Percentiles rank a stretch among this genome's conserved stretches.
Evolutionary conservation across 2,797 vertebrate species (phyloP).

Genomic region (Betta splendens): DNA sequence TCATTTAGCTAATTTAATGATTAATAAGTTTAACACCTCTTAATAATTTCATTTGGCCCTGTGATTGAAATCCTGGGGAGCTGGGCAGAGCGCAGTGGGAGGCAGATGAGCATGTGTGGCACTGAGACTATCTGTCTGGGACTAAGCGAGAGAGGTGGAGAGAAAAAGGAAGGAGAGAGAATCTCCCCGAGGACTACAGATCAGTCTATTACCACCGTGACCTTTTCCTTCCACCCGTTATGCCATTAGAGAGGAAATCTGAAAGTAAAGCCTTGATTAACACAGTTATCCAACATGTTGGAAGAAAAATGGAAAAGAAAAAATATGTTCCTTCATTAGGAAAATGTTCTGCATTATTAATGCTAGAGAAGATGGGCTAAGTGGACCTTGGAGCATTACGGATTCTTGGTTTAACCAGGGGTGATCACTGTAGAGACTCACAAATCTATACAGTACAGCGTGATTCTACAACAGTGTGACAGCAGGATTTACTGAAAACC

Average conservation of each 20-base stretch:
- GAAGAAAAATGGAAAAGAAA: conserved; percentile 78
- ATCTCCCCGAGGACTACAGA: conserved; percentile 92
- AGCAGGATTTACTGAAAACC: conserved; percentile 47
- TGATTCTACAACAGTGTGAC: conserved; percentile 42
- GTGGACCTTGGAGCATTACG: conserved; percentile 74
- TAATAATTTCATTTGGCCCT: conserved; percentile 97
- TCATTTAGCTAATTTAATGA: conserved; percentile 99
- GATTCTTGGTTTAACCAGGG: conserved; percentile 74
- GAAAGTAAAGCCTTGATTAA: conserved; percentile 82
- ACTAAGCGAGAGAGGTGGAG: conserved; percentile 16
- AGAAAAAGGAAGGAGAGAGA: conserved; percentile 55
- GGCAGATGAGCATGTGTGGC: conserved; percentile 87
- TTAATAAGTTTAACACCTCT: conserved; percentile 99
- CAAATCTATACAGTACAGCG: conserved; percentile 53
- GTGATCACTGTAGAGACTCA: conserved; percentile 69
- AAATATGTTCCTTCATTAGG: conserved; percentile 83
- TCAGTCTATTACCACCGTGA: conserved; percentile 96
- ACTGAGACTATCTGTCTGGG: conserved; percentile 63
- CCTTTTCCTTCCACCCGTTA: conserved; percentile 88
- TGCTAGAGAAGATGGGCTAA: conserved; percentile 72
- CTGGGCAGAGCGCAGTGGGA: conserved; percentile 84
- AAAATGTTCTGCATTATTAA: conserved; percentile 84
- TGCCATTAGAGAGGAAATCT: conserved; percentile 86
- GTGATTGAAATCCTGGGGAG: conserved; percentile 94
- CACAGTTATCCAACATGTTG: conserved; percentile 79